Evolutionary conservation across 2,888 invertebrate genomes (phyloP), one percentile per base, ranked within the genome.

Genomic region (Mayetiola destructor): DNA sequence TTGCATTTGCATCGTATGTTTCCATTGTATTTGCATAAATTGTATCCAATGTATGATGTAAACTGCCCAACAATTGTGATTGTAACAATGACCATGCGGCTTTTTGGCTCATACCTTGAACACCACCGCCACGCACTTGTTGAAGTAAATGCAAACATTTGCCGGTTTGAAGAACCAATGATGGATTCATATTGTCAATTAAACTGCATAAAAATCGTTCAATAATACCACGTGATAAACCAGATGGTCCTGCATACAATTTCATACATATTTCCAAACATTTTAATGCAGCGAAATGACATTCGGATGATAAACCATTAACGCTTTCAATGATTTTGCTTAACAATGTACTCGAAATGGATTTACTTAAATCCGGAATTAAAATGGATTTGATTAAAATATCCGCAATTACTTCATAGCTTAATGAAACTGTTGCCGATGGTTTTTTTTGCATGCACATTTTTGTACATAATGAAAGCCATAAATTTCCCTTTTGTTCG

Each of bases 91-190:
- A 62, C 69, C 69, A 69, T 14, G 66, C 62, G 1, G 59, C 60
- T 60, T 68, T 67, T 37, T 66, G 63, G 54, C 63, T 67, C 1
- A 64, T 58, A 3, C 65, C 66, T 32, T 64, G 64, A 35, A 63
- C 63, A 9, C 65, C 66, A 14, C 68, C 66, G 9, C 67, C 67
- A 55, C 67, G 63, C 1, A 65, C 64, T 60, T 67, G 68, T 58
- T 68, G 69, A n/a, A 69, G 55, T 21, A 69, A 62, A 58, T 67
- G 68, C 14, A 66, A 61, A 54, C 69, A 69, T 60, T 66, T 67
- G 3, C 64, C 68, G n/a, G 64, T 64, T 57, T 59, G 60, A 1
- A 58, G 9, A 5, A 65, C 64, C 0, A 64, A 32, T 29, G 59
- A 55, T 6, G 61, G 59, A 39, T 67, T 63, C 2, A 58, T 42